Percentiles rank a stretch among this genome's conserved stretches.
Conservation (phyloP, 1,140 invertebrate genomes). For the Bombus impatiens region DNA sequence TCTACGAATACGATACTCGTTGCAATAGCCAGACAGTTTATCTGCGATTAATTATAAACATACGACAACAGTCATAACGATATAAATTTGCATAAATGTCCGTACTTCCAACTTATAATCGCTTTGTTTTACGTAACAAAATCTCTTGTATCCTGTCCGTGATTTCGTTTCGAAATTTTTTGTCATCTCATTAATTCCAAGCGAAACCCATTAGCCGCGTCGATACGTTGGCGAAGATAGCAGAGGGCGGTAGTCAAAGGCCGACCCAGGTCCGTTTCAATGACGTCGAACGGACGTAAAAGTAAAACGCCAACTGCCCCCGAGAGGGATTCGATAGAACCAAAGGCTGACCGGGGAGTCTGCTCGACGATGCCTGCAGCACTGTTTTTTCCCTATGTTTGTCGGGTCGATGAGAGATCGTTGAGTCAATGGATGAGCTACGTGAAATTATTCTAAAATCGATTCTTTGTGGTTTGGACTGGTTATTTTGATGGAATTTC, state of each 20-base stretch:
- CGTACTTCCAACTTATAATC: no score
- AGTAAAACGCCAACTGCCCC: constrained; percentile 19
- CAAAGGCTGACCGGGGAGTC: neutral
- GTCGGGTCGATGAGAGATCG: neutral
- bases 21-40: no score
- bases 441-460: neutral
- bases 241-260: constrained; percentile 17
- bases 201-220: constrained; percentile 28
- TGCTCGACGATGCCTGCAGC: constrained; percentile 28
- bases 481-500: no score
- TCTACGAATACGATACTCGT: no score
- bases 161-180: constrained; percentile 8
- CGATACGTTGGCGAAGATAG: constrained; percentile 16
- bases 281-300: constrained; percentile 26
- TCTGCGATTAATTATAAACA: no score
- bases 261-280: neutral
- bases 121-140: neutral
- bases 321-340: constrained; percentile 21
- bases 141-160: neutral
- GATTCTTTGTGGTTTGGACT: neutral
- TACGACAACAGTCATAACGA: no score
- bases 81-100: no score
- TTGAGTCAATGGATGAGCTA: neutral
- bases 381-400: neutral
- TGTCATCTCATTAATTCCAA: constrained; percentile 42